Evolutionary conservation across 2,113 vertebrate species (phyloP).

Genomic region (Spea bombifrons): DNA sequence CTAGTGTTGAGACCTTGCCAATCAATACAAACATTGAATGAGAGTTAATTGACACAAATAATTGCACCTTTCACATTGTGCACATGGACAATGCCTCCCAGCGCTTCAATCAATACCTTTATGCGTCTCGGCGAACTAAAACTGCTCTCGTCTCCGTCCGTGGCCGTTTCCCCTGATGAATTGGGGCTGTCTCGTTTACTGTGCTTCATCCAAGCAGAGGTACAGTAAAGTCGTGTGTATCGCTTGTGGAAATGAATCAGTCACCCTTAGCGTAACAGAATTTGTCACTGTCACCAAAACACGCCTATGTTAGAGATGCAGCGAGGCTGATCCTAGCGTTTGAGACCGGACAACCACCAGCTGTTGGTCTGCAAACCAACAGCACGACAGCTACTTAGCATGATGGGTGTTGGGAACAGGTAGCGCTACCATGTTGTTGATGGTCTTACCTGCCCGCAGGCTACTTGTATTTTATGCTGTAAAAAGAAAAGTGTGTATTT

Average conservation of each 20-base stretch:
- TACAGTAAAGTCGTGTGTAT: conserved; percentile 77
- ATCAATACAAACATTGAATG: conserved; percentile 73
- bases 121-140: conserved; percentile 62
- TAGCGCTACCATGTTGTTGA: no score
- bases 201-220: conserved; percentile 67
- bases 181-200: conserved; percentile 66
- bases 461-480: no score
- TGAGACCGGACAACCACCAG: no score
- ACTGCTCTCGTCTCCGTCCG: conserved; percentile 62
- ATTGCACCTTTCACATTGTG: conserved; percentile 60
- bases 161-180: conserved; percentile 63
- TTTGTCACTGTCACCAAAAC: conserved; percentile 71
- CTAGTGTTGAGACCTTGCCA: conserved; percentile 72
- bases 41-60: conserved; percentile 74
- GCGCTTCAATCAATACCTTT: conserved; percentile 74
- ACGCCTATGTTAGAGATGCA: conserved; percentile 50
- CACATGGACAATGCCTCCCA: conserved; percentile 65
- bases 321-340: background rate
- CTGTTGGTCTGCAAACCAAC: no score
- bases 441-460: no score
- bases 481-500: no score
- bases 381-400: no score
- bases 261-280: conserved; percentile 67
- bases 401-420: no score
- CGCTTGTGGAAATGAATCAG: conserved; percentile 78